These are phyloP conservation scores for Lepidocolaptes lacrymiger DNA, from an alignment of 2,797 vertebrate genomes.

Conservation along the genomic window DNA sequence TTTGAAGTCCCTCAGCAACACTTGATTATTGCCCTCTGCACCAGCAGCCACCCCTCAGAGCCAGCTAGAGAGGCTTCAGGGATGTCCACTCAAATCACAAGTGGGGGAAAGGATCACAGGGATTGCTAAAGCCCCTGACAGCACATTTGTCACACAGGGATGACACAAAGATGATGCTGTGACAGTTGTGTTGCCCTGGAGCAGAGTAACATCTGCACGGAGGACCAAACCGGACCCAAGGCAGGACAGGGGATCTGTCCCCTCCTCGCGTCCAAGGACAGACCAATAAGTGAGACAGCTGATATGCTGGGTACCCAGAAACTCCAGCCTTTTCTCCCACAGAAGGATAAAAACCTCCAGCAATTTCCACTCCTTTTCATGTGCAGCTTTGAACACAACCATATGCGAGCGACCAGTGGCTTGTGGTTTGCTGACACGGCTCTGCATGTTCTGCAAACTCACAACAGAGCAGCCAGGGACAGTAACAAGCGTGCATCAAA, in stretches of 20 bases:
- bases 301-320: neutral
- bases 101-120: neutral
- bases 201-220: neutral
- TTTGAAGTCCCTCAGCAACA: rapidly evolving
- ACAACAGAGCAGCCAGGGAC: neutral
- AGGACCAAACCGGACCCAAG: neutral
- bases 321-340: neutral
- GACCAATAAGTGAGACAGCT: neutral
- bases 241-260: neutral
- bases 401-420: neutral
- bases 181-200: neutral
- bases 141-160: neutral
- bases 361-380: neutral
- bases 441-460: neutral
- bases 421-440: neutral
- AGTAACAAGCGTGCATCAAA: neutral
- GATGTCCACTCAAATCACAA: neutral
- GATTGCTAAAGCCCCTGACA: neutral
- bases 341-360: neutral
- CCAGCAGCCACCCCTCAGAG: neutral
- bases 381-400: constrained; percentile 17
- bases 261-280: neutral
- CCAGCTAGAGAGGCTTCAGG: neutral
- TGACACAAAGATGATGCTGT: neutral
- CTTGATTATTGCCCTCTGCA: neutral